phyloP scores from a whole-genome alignment of 2,797 vertebrate species.

The Sebastes dallii region DNA sequence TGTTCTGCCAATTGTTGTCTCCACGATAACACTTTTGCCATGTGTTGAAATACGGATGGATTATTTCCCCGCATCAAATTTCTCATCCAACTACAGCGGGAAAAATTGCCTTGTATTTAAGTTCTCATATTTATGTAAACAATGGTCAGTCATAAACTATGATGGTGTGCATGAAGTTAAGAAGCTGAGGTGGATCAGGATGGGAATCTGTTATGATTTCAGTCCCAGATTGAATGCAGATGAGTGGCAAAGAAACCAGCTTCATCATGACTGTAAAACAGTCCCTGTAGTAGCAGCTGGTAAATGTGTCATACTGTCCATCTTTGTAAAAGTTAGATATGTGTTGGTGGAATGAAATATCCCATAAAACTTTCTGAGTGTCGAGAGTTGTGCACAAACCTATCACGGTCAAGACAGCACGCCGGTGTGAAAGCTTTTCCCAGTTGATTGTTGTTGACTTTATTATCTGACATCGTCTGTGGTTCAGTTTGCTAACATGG shows the following conservation, averaged over 20 bases:
- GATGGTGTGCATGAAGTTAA: background rate
- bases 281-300: background rate
- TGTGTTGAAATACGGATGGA: constrained; percentile 4
- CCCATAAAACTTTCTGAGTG: background rate
- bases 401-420: background rate
- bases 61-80: background rate
- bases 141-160: background rate
- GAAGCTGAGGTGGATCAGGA: background rate
- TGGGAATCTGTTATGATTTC: background rate
- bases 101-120: background rate
- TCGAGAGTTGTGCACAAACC: constrained; percentile 3
- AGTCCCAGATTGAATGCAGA: background rate
- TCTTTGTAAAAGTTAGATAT: constrained; percentile 3
- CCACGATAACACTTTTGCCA: background rate
- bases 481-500: constrained; percentile 16
- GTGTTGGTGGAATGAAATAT: constrained; percentile 26
- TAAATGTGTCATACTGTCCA: constrained; percentile 13
- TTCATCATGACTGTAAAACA: constrained; percentile 2
- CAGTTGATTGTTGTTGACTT: background rate
- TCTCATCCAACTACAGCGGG: background rate
- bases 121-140: constrained; percentile 20
- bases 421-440: background rate
- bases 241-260: background rate
- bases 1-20: constrained; percentile 12
- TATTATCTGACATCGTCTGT: background rate